A percentile compares a stretch with the other conserved stretches of the same genome.
Conservation (phyloP, 2,113 vertebrate genomes). For the Sigmodon hispidus region DNA sequence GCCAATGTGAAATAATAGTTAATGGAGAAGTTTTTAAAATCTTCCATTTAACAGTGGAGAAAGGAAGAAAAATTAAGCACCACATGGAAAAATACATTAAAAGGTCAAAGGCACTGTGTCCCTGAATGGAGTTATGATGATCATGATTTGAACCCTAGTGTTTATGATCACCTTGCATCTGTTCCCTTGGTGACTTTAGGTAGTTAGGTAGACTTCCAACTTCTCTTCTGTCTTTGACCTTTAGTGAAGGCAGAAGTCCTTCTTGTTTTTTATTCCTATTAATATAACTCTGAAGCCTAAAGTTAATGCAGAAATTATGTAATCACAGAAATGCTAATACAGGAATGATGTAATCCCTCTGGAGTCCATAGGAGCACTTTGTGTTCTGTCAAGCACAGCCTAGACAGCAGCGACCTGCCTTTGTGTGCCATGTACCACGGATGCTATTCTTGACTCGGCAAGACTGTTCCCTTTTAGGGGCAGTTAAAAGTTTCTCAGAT, state of each 20-base stretch:
- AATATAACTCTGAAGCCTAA: background rate
- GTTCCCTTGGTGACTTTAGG: background rate
- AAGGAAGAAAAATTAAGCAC: background rate
- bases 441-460: conserved; percentile 52
- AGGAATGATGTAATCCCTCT: conserved; percentile 52
- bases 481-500: conserved; percentile 74
- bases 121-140: background rate
- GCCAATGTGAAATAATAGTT: background rate
- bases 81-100: background rate
- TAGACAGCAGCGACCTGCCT: conserved; percentile 31
- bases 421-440: conserved; percentile 1
- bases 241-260: background rate
- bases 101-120: background rate
- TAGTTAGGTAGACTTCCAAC: background rate
- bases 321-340: background rate
- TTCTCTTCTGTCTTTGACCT: background rate
- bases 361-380: background rate
- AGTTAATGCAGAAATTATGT: conserved; percentile 38
- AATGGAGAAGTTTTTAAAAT: background rate
- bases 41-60: conserved; percentile 9
- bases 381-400: background rate
- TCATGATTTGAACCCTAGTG: background rate
- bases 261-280: background rate
- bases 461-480: conserved; percentile 39
- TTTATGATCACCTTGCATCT: background rate